phyloP scores from a whole-genome alignment of 2,797 vertebrate genomes.

The Notolabrus celidotus region DNA sequence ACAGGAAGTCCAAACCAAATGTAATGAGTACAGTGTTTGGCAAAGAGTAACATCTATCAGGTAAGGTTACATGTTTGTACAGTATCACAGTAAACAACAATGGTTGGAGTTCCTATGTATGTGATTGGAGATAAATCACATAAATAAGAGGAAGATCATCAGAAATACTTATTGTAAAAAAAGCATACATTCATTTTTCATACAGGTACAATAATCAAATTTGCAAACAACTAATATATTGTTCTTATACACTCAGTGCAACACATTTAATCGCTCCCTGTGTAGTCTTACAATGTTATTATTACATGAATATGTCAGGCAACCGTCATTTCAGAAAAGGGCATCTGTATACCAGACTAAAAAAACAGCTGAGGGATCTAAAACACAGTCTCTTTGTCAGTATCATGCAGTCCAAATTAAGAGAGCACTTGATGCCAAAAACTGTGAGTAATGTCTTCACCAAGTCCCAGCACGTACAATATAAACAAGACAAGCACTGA shows the following conservation, averaged over 20 bases:
- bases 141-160: not conserved
- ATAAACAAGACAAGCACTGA: conserved; percentile 5
- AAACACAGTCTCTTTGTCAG: not conserved
- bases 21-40: not conserved
- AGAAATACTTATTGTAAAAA: not conserved
- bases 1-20: not conserved
- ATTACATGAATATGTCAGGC: too few relatives aligned
- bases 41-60: not conserved
- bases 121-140: too few relatives aligned
- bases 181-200: not conserved
- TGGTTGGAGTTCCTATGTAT: too few relatives aligned
- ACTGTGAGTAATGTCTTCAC: not conserved
- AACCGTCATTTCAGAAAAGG: too few relatives aligned
- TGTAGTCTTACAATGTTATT: too few relatives aligned
- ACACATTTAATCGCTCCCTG: too few relatives aligned
- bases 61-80: not conserved
- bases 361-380: not conserved
- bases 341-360: not conserved
- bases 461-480: not conserved
- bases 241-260: too few relatives aligned
- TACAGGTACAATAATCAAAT: not conserved
- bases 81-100: too few relatives aligned
- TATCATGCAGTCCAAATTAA: not conserved
- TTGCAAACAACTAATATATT: too few relatives aligned
- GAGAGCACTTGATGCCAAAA: conserved; percentile 9